phyloP scores from a whole-genome alignment of 2,888 invertebrate genomes.

The Leucozona laternaria region DNA sequence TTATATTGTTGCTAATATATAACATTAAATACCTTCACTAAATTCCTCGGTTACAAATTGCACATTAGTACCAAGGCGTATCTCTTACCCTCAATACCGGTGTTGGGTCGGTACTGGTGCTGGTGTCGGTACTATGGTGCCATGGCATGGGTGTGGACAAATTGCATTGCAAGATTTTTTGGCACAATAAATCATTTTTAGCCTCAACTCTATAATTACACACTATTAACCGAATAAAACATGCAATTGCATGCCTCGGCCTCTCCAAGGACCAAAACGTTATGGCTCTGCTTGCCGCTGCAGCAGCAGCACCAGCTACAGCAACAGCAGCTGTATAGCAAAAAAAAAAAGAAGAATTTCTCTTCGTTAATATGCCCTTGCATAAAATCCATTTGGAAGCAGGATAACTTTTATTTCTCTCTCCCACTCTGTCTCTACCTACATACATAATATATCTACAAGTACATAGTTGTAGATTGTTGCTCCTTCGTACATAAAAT shows the following conservation, averaged over 20 bases:
- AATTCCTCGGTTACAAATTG: slow-evolving; percentile 48
- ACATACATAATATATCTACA: background rate
- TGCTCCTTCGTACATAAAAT: slow-evolving; percentile 44
- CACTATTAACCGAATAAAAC: slow-evolving; percentile 72
- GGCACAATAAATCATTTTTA: slow-evolving; percentile 68
- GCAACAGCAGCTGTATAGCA: background rate
- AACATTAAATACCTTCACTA: slow-evolving; percentile 15
- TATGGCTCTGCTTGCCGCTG: background rate
- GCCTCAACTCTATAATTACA: slow-evolving; percentile 69
- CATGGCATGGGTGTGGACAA: slow-evolving; percentile 23
- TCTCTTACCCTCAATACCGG: background rate
- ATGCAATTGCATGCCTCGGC: slow-evolving; percentile 65
- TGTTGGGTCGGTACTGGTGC: background rate
- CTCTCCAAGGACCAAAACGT: slow-evolving; percentile 35
- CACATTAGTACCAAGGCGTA: slow-evolving; percentile 37
- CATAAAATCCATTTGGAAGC: slow-evolving; percentile 50
- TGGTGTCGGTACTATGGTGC: no score
- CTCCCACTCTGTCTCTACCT: background rate
- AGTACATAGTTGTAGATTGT: background rate
- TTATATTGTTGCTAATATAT: background rate
- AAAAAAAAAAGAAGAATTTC: slow-evolving; percentile 3
- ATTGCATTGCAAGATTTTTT: slow-evolving; percentile 64
- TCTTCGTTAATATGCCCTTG: slow-evolving; percentile 24
- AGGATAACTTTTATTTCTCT: slow-evolving; percentile 65
- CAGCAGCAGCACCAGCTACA: background rate